A percentile compares a stretch with the other conserved stretches of the same genome.
phyloP scores from a whole-genome alignment of 64 coral and sea anemone species.

The Montipora sp. region DNA sequence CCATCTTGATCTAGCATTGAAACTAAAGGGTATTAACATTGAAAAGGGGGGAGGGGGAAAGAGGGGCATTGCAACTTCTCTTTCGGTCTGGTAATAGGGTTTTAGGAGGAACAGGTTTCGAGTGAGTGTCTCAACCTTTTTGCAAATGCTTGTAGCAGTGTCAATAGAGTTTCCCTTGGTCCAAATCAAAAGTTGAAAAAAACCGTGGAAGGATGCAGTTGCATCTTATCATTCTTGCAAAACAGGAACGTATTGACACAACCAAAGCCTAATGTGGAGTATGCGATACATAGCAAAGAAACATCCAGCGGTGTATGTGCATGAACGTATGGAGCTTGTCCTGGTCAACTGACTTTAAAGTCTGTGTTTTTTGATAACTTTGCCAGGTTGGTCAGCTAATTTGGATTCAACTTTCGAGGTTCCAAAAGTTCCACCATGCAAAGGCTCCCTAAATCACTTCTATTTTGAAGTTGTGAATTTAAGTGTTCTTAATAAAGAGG shows the following conservation, averaged over 20 bases:
- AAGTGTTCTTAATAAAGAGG: too few species aligned
- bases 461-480: neutral
- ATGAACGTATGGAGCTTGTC: neutral
- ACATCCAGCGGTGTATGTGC: neutral
- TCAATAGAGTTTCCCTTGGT: neutral
- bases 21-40: neutral
- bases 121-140: neutral
- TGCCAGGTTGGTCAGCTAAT: neutral
- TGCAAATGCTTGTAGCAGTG: neutral
- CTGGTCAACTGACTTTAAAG: neutral
- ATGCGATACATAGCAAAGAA: neutral
- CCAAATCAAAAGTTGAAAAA: neutral
- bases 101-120: neutral
- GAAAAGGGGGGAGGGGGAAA: neutral
- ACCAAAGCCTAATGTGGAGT: neutral
- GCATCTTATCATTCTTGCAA: neutral
- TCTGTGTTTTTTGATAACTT: neutral
- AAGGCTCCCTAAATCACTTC: neutral
- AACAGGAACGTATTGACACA: neutral
- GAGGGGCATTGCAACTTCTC: neutral
- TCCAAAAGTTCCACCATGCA: neutral
- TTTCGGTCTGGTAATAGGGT: neutral
- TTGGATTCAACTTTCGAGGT: neutral
- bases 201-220: neutral
- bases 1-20: neutral